Evolutionary conservation across 2,113 vertebrate species (phyloP).

Genomic region (Urocolius indicus): DNA sequence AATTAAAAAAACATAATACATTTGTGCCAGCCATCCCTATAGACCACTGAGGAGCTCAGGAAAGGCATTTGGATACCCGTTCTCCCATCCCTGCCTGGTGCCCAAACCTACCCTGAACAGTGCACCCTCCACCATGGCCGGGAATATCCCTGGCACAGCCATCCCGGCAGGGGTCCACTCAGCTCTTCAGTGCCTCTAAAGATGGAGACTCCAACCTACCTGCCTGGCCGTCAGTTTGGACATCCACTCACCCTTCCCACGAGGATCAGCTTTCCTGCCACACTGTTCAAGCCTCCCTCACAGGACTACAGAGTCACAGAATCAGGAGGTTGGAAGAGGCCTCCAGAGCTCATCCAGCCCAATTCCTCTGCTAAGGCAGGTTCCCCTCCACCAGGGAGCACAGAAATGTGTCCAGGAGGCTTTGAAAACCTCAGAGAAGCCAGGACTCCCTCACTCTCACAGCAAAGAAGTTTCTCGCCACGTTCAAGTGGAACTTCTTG

Average conservation of each 20-base stretch:
- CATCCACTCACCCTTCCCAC: not conserved
- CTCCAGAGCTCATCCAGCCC: no score
- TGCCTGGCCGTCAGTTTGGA: not conserved
- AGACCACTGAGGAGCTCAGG: not conserved
- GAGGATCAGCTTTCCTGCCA: not conserved
- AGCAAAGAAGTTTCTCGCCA: no score
- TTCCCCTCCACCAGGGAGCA: no score
- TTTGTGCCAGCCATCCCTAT: not conserved
- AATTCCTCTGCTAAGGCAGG: no score
- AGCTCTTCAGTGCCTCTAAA: not conserved
- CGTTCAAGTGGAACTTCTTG: no score
- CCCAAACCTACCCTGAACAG: not conserved
- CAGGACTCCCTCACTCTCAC: no score
- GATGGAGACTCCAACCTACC: not conserved
- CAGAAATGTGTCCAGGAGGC: no score
- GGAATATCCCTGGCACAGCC: not conserved
- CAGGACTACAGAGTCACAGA: no score
- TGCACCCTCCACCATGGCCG: not conserved
- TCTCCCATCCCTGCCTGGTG: accelerated
- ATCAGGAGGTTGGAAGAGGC: no score
- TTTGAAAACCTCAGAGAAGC: no score
- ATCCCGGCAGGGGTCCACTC: not conserved
- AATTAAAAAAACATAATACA: slow-evolving; percentile 32
- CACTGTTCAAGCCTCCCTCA: not conserved
- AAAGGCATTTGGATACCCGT: not conserved